A percentile compares a stretch with the other conserved stretches of the same genome.
Conservation (phyloP, 1,140 invertebrate species). For the Pseudomyrmex flavicornis region DNA sequence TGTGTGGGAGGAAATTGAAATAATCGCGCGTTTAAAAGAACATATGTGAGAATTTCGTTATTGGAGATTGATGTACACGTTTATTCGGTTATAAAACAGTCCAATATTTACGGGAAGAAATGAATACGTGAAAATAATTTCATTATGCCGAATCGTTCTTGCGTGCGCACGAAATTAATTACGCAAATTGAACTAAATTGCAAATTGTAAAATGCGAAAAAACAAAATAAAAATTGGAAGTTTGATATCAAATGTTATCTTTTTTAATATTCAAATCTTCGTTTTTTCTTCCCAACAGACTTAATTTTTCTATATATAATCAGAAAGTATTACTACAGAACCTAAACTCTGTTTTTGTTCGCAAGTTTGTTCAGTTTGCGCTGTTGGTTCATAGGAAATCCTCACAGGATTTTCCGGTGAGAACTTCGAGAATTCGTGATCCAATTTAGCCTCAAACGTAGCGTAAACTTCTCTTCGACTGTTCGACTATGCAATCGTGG, state of each 20-base stretch:
- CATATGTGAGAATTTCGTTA: background rate
- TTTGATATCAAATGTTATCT: background rate
- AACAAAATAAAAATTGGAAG: background rate
- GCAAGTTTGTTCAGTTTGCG: constrained; percentile 52
- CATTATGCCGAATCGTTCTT: background rate
- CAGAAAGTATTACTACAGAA: background rate
- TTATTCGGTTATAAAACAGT: background rate
- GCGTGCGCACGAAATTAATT: constrained; percentile 4
- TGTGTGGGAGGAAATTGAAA: background rate
- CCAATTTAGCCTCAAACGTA: constrained; percentile 51
- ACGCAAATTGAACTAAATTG: no score
- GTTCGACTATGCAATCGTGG: constrained; percentile 48
- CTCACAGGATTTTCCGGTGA: constrained; percentile 50
- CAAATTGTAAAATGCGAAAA: background rate
- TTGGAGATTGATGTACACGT: background rate
- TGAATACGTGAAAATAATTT: background rate
- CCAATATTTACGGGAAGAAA: background rate
- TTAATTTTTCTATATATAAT: constrained; percentile 45
- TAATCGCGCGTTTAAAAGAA: constrained; percentile 29
- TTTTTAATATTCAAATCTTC: background rate
- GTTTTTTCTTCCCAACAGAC: background rate
- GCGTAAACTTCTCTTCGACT: constrained; percentile 60
- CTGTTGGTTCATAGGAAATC: constrained; percentile 63
- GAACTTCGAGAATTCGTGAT: constrained; percentile 57
- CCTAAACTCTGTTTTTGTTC: constrained; percentile 40